These are phyloP conservation scores for Plodia interpunctella DNA, from an alignment of 1,140 invertebrate genomes.

Conservation along the genomic window DNA sequence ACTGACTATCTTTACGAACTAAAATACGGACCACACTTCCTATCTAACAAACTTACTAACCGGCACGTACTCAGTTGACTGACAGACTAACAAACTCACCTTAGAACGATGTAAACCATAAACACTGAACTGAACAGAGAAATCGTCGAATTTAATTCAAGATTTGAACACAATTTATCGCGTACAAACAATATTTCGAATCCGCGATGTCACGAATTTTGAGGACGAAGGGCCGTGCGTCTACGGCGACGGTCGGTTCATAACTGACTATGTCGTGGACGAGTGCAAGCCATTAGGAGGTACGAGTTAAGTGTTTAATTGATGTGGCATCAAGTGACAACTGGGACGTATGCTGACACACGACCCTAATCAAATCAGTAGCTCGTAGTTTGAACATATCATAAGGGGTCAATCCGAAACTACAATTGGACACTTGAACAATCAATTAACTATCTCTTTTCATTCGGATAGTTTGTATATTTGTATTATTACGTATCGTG, in stretches of 20 bases:
- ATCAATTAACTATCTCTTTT: no score
- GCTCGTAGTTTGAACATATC: background rate
- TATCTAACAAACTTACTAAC: constrained; percentile 8
- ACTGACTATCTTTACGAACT: constrained; percentile 9
- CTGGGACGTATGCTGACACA: constrained; percentile 19
- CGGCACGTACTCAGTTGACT: constrained; percentile 44
- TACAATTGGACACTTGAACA: no score
- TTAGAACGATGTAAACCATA: constrained; percentile 45
- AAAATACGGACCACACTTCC: background rate
- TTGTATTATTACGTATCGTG: no score
- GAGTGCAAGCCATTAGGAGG: constrained; percentile 36
- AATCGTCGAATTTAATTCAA: constrained; percentile 3
- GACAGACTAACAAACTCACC: constrained; percentile 57
- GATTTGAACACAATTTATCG: constrained; percentile 23
- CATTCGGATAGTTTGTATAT: no score
- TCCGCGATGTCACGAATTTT: constrained; percentile 17
- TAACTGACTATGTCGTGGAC: constrained; percentile 36
- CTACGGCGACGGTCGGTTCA: constrained; percentile 36
- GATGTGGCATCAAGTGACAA: constrained; percentile 25
- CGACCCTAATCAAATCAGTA: constrained; percentile 10
- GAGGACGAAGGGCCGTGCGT: constrained; percentile 51
- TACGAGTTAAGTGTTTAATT: constrained; percentile 31
- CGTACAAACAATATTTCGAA: constrained; percentile 53
- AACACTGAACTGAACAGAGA: constrained; percentile 33
- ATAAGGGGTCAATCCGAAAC: background rate